Evolutionary conservation across 2,888 invertebrate species (phyloP).

Genomic region (Callosobruchus maculatus): DNA sequence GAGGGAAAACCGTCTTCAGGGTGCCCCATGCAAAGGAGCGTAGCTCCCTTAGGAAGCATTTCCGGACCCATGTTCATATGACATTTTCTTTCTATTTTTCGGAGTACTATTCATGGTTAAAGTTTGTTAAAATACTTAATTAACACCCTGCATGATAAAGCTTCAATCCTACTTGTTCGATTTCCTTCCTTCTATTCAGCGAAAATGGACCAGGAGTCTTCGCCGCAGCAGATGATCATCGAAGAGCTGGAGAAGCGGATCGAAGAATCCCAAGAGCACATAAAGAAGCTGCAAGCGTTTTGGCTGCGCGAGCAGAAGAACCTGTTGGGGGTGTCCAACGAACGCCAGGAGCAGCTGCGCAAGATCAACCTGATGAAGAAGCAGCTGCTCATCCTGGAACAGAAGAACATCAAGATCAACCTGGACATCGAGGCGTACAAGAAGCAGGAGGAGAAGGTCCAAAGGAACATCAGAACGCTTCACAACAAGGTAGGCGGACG

Average conservation of each 20-base stretch:
- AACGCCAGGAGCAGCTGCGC: constrained; percentile 63
- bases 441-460: constrained; percentile 56
- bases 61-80: too few relatives aligned
- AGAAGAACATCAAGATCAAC: constrained; percentile 69
- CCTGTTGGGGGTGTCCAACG: constrained; percentile 64
- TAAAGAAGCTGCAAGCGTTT: constrained; percentile 64
- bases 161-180: too few relatives aligned
- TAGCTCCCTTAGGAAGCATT: too few relatives aligned
- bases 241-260: constrained; percentile 64
- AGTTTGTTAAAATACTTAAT: too few relatives aligned
- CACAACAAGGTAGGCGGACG: constrained; percentile 54
- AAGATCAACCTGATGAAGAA: constrained; percentile 70
- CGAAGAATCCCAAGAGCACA: constrained; percentile 57
- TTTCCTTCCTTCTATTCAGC: constrained; percentile 27
- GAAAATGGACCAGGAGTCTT: constrained; percentile 52
- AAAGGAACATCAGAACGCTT: constrained; percentile 58
- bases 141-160: too few relatives aligned
- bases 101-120: too few relatives aligned
- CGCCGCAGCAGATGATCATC: constrained; percentile 62
- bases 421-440: constrained; percentile 59
- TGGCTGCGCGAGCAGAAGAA: constrained; percentile 77
- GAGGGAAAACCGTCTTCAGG: too few relatives aligned
- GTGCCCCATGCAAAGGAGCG: too few relatives aligned
- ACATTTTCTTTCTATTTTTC: too few relatives aligned
- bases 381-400: constrained; percentile 65